Percentiles rank a stretch among this genome's conserved stretches.
Evolutionary conservation across 2,797 vertebrate species (phyloP).

Genomic region (Corythornis leucogaster): DNA sequence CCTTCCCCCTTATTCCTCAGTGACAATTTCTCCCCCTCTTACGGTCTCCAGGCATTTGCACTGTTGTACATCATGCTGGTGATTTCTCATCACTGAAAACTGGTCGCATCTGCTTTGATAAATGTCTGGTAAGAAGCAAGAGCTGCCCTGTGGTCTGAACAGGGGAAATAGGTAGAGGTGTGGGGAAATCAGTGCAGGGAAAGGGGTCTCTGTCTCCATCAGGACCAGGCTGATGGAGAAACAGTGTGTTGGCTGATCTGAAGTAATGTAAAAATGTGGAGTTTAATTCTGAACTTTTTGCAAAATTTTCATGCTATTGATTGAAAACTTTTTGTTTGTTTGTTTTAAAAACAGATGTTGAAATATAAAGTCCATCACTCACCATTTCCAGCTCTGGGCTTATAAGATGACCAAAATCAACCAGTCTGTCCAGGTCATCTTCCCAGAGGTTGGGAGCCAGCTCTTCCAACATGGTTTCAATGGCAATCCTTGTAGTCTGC

Average conservation of each 20-base stretch:
- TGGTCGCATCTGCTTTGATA: not conserved
- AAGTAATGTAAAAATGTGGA: not conserved
- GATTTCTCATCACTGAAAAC: not conserved
- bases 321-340: not conserved
- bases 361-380: not conserved
- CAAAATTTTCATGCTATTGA: not conserved
- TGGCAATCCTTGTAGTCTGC: conserved; percentile 80
- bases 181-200: not conserved
- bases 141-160: not conserved
- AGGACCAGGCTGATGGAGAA: not conserved
- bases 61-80: not conserved
- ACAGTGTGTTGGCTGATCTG: not conserved
- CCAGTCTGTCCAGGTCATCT: conserved; percentile 84
- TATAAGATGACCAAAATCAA: conserved; percentile 87
- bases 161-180: rapidly evolving
- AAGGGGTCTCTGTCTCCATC: not conserved
- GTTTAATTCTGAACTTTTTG: not conserved
- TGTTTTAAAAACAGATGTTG: not conserved
- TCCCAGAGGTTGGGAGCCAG: conserved; percentile 89
- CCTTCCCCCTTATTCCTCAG: not conserved
- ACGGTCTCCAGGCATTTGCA: not conserved
- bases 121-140: not conserved
- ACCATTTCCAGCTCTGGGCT: conserved; percentile 89
- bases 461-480: conserved; percentile 87
- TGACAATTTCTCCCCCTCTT: not conserved